Percentiles rank a stretch among this genome's conserved stretches.
Evolutionary conservation across 1,140 invertebrate genomes (phyloP).

Genomic region (Trissolcus basalis): DNA sequence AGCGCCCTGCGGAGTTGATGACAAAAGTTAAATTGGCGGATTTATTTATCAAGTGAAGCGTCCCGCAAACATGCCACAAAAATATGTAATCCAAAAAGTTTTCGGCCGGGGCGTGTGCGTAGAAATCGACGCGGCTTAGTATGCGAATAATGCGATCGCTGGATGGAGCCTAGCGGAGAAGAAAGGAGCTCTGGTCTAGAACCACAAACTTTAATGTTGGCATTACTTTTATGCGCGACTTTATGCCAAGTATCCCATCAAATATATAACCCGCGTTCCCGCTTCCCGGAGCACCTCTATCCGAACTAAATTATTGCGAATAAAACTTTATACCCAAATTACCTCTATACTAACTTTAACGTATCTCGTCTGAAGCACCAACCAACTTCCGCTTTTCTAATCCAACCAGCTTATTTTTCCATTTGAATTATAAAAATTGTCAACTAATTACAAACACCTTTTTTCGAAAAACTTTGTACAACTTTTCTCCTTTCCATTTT

Average conservation of each 20-base stretch:
- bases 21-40: slow-evolving; percentile 34
- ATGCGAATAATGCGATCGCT: slow-evolving; percentile 48
- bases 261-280: slow-evolving; percentile 73
- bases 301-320: slow-evolving; percentile 75
- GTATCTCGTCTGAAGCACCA: slow-evolving; percentile 63
- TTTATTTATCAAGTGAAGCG: slow-evolving; percentile 31
- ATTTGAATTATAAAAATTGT: no score
- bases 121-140: slow-evolving; percentile 50
- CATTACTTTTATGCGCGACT: slow-evolving; percentile 77
- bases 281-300: slow-evolving; percentile 56
- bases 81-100: slow-evolving; percentile 41
- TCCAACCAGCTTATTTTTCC: slow-evolving; percentile 34
- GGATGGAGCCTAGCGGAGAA: slow-evolving; percentile 27
- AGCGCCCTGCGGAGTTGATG: not conserved
- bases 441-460: no score
- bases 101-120: slow-evolving; percentile 23
- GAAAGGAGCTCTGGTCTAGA: slow-evolving; percentile 66
- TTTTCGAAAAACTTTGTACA: no score
- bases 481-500: no score
- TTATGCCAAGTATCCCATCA: slow-evolving; percentile 77
- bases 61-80: slow-evolving; percentile 7
- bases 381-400: slow-evolving; percentile 39
- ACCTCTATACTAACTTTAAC: slow-evolving; percentile 75
- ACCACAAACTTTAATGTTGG: slow-evolving; percentile 76
- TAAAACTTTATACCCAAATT: slow-evolving; percentile 77